phyloP scores from a whole-genome alignment of 2,888 invertebrate genomes.

The Phyllotreta striolata region DNA sequence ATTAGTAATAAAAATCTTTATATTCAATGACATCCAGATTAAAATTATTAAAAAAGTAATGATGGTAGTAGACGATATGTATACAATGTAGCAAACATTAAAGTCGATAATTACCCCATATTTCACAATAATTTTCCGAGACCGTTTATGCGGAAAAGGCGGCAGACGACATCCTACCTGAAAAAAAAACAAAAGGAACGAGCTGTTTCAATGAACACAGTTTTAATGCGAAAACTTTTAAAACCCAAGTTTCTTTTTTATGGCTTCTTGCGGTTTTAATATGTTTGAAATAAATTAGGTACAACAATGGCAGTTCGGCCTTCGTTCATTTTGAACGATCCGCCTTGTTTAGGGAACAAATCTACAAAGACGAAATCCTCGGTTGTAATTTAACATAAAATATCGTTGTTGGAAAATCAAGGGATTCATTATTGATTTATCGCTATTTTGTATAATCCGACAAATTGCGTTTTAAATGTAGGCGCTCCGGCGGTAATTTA shows the following conservation, averaged over 20 bases:
- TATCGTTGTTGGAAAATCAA: too few species aligned
- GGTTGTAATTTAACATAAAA: too few species aligned
- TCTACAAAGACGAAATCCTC: too few species aligned
- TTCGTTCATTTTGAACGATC: too few species aligned
- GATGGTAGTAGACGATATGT: neutral
- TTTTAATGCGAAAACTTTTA: conserved; percentile 24
- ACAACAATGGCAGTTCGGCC: neutral
- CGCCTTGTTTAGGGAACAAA: too few species aligned
- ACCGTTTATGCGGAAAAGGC: conserved; percentile 17
- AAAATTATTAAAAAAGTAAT: neutral
- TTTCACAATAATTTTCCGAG: conserved; percentile 37
- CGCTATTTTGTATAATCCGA: too few species aligned
- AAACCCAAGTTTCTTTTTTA: conserved; percentile 14
- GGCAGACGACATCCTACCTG: conserved; percentile 38
- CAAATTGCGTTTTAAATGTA: too few species aligned
- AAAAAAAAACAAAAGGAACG: conserved; percentile 34
- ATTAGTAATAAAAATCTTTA: too few species aligned
- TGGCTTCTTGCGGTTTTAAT: conserved; percentile 3
- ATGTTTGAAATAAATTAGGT: conserved; percentile 16
- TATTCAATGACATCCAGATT: too few species aligned
- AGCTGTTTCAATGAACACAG: conserved; percentile 15
- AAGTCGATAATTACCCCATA: conserved; percentile 41
- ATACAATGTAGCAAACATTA: conserved; percentile 21
- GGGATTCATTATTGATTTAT: too few species aligned
- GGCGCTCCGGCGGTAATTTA: too few species aligned